Evolutionary conservation across 1,140 invertebrate genomes (phyloP).

Genomic region (Megalopta genalis): DNA sequence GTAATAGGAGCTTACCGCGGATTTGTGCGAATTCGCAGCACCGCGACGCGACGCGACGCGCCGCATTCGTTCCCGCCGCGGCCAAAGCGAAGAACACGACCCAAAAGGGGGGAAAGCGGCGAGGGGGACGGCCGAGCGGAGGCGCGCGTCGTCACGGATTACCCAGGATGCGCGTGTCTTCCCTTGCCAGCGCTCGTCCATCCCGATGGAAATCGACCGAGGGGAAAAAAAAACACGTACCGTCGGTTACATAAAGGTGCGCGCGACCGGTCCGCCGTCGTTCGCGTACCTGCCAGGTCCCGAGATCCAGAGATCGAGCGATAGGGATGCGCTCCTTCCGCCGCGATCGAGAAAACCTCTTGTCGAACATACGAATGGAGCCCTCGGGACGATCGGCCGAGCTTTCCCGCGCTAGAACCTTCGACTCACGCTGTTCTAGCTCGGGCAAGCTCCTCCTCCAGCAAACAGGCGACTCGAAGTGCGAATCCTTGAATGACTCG

Average conservation of each 20-base stretch:
- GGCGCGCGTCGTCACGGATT: conserved; percentile 76
- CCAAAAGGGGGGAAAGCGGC: conserved; percentile 33
- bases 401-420: not conserved
- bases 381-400: not conserved
- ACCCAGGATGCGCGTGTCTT: conserved; percentile 78
- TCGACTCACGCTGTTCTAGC: no score
- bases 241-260: conserved; percentile 67
- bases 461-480: no score
- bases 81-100: conserved; percentile 36
- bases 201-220: conserved; percentile 65
- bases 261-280: conserved; percentile 56
- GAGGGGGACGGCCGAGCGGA: conserved; percentile 41
- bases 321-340: conserved; percentile 51
- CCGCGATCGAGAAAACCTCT: conserved; percentile 14
- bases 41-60: not conserved
- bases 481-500: no score
- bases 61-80: not conserved
- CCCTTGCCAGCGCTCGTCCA: conserved; percentile 62
- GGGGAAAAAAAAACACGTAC: conserved; percentile 66
- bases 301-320: conserved; percentile 49
- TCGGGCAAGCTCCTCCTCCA: no score
- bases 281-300: conserved; percentile 34
- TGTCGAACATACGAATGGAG: conserved; percentile 10
- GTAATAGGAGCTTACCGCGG: conserved; percentile 25
- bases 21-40: conserved; percentile 31